Percentiles rank a stretch among this genome's conserved stretches.
phyloP scores from a whole-genome alignment of 2,888 invertebrate genomes.

The Chelonus formosanus region DNA sequence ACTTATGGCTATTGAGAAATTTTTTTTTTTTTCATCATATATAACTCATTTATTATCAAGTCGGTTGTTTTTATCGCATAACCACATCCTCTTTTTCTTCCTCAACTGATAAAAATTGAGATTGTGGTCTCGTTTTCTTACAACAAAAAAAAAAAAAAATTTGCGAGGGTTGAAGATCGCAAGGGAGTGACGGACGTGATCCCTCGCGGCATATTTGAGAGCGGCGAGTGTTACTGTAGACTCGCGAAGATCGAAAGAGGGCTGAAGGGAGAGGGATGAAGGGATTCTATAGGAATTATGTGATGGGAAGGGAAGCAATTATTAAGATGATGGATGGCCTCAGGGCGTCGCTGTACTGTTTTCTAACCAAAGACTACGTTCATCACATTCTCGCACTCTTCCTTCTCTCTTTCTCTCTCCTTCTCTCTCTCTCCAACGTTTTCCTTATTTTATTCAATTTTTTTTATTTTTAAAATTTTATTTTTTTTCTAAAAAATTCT shows the following conservation, averaged over 20 bases:
- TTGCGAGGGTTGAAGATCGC: background rate
- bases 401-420: slow-evolving; percentile 25
- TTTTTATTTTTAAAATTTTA: background rate
- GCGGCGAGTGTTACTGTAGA: slow-evolving; percentile 29
- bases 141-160: slow-evolving; percentile 2
- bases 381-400: slow-evolving; percentile 42
- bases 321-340: slow-evolving; percentile 63
- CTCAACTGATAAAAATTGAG: slow-evolving; percentile 11
- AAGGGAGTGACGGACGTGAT: slow-evolving; percentile 36
- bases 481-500: background rate
- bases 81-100: slow-evolving; percentile 12
- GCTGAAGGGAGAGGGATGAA: slow-evolving; percentile 28
- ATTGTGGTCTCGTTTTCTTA: slow-evolving; percentile 18
- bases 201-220: slow-evolving; percentile 39
- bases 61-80: background rate
- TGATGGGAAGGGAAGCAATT: slow-evolving; percentile 57
- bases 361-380: slow-evolving; percentile 51
- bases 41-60: no score
- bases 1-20: no score
- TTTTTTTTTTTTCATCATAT: no score
- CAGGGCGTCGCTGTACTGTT: slow-evolving; percentile 55
- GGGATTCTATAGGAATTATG: slow-evolving; percentile 51
- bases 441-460: background rate
- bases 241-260: slow-evolving; percentile 22
- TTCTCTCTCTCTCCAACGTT: background rate